phyloP scores from a whole-genome alignment of 2,888 invertebrate species.

The Xestia sexstrigata region DNA sequence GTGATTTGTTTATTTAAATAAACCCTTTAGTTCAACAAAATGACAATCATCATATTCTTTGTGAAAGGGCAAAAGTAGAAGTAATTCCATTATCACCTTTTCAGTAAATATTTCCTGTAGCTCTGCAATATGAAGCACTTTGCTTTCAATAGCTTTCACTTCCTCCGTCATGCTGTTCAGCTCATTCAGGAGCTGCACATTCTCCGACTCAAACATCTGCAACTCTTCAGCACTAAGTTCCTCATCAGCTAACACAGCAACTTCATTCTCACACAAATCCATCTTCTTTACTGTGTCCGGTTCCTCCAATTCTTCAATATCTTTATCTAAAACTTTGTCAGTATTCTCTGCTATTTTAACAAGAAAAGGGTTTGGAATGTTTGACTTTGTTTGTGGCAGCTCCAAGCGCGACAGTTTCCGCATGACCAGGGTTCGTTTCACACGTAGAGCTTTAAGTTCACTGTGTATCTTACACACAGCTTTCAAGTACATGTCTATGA shows the following conservation, averaged over 20 bases:
- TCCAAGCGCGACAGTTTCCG: conserved; percentile 95
- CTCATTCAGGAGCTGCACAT: conserved; percentile 96
- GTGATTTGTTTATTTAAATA: not conserved
- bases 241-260: conserved; percentile 89
- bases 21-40: not conserved
- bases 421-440: conserved; percentile 96
- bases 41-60: not conserved
- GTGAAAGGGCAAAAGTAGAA: not conserved
- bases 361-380: conserved; percentile 81
- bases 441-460: conserved; percentile 96
- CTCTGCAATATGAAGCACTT: conserved; percentile 98
- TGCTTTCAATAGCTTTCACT: conserved; percentile 96
- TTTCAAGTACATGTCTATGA: conserved; percentile 95
- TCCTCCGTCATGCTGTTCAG: conserved; percentile 97
- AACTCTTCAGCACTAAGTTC: conserved; percentile 96
- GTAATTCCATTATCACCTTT: conserved; percentile 89
- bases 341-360: conserved; percentile 73
- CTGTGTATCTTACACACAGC: conserved; percentile 96
- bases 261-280: conserved; percentile 85
- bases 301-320: conserved; percentile 70
- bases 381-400: conserved; percentile 76
- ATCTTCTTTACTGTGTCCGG: conserved; percentile 78
- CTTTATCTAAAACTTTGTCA: conserved; percentile 71
- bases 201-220: conserved; percentile 98
- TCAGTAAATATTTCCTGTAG: conserved; percentile 99